phyloP scores from a whole-genome alignment of 2,113 vertebrate genomes.

The Scartelaos histophorus region DNA sequence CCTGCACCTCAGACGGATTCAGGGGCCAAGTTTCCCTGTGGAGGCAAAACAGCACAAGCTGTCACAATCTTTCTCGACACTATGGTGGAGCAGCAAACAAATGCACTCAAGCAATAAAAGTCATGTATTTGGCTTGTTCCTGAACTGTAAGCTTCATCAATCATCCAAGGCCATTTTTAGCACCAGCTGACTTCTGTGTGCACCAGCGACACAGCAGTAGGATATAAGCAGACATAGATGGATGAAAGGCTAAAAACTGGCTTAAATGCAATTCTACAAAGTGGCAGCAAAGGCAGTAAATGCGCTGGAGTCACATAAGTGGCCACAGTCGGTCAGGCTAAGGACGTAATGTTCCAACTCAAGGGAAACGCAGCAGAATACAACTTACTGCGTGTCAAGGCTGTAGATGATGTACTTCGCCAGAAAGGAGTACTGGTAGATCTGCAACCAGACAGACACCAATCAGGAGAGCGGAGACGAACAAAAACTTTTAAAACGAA shows the following conservation, averaged over 20 bases:
- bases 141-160: conserved; percentile 45
- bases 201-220: conserved; percentile 31
- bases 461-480: background rate
- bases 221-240: conserved; percentile 53
- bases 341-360: conserved; percentile 9
- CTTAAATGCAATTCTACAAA: conserved; percentile 33
- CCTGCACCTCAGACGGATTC: conserved; percentile 90
- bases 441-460: conserved; percentile 75
- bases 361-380: background rate
- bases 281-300: conserved; percentile 21
- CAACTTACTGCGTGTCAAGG: conserved; percentile 72
- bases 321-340: conserved; percentile 10
- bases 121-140: conserved; percentile 12
- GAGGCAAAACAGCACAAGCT: conserved; percentile 16
- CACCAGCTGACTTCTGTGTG: conserved; percentile 43
- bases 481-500: background rate
- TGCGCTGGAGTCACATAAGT: conserved; percentile 17
- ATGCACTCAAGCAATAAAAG: conserved; percentile 21
- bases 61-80: conserved; percentile 3
- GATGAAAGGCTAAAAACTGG: conserved; percentile 52
- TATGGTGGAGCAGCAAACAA: conserved; percentile 13
- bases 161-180: conserved; percentile 51
- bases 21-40: conserved; percentile 88
- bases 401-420: conserved; percentile 92
- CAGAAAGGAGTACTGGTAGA: conserved; percentile 87